Evolutionary conservation across 2,113 vertebrate genomes (phyloP).

Genomic region (Talpa occidentalis): DNA sequence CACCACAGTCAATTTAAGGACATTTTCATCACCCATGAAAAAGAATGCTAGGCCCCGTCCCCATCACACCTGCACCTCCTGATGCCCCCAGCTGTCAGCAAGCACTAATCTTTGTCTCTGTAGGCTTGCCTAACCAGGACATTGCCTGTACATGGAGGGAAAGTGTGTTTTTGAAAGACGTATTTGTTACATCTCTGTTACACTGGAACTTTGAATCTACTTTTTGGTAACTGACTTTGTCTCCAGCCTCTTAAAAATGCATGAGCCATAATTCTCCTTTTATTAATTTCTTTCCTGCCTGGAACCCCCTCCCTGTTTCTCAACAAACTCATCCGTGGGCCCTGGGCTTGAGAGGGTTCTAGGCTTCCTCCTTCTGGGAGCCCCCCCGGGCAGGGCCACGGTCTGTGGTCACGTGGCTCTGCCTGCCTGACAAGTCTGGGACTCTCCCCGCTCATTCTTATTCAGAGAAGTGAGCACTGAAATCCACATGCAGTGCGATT

Average conservation of each 20-base stretch:
- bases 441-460: neutral
- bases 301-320: neutral
- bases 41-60: neutral
- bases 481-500: constrained; percentile 17
- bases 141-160: neutral
- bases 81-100: neutral
- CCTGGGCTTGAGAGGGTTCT: neutral
- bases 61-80: neutral
- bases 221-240: neutral
- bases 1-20: neutral
- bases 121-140: neutral
- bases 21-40: neutral
- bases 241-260: neutral
- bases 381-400: neutral
- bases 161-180: constrained; percentile 7
- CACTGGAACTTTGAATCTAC: neutral
- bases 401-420: accelerated
- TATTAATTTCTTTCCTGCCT: neutral
- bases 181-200: neutral
- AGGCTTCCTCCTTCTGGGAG: neutral
- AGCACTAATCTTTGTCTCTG: neutral
- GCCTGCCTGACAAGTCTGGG: neutral
- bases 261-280: neutral
- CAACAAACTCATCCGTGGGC: accelerated
- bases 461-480: constrained; percentile 31